Evolutionary conservation across 2,113 vertebrate genomes (phyloP).

Genomic region (Pipa parva): DNA sequence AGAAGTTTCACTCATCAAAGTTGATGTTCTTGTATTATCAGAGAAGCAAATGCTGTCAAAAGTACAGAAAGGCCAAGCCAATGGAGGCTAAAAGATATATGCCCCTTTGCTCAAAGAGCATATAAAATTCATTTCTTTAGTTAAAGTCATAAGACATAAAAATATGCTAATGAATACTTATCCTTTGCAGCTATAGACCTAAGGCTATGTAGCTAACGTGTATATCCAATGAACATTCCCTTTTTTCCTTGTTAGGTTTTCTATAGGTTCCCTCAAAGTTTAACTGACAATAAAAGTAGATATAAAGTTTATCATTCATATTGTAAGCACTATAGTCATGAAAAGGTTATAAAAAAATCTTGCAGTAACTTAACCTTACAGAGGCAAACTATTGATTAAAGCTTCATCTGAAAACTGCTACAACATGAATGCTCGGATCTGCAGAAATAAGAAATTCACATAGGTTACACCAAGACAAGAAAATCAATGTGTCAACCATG

Average conservation of each 20-base stretch:
- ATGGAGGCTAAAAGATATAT: too few relatives aligned
- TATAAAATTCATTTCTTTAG: too few relatives aligned
- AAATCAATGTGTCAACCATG: slow-evolving; percentile 36
- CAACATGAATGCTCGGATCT: slow-evolving; percentile 34
- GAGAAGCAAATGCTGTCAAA: too few relatives aligned
- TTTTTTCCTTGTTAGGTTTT: not conserved
- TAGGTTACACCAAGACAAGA: slow-evolving; percentile 26
- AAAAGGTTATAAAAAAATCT: slow-evolving; percentile 32
- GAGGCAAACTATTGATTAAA: slow-evolving; percentile 32
- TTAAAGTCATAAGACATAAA: too few relatives aligned
- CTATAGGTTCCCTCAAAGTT: not conserved
- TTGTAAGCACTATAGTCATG: not conserved
- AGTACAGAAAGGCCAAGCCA: too few relatives aligned
- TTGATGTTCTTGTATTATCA: too few relatives aligned
- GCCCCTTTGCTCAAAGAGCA: too few relatives aligned
- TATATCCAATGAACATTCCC: not conserved
- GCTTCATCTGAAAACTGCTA: slow-evolving; percentile 32
- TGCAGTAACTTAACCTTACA: slow-evolving; percentile 26
- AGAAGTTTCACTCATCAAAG: too few relatives aligned
- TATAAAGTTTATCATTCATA: slow-evolving; percentile 6
- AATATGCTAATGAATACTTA: too few relatives aligned
- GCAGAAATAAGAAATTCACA: slow-evolving; percentile 35
- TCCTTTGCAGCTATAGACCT: too few relatives aligned
- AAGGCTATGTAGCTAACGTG: too few relatives aligned
- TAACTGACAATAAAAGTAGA: not conserved